A percentile compares a stretch with the other conserved stretches of the same genome.
phyloP scores from a whole-genome alignment of 2,797 vertebrate genomes.

The Vultur gryphus region DNA sequence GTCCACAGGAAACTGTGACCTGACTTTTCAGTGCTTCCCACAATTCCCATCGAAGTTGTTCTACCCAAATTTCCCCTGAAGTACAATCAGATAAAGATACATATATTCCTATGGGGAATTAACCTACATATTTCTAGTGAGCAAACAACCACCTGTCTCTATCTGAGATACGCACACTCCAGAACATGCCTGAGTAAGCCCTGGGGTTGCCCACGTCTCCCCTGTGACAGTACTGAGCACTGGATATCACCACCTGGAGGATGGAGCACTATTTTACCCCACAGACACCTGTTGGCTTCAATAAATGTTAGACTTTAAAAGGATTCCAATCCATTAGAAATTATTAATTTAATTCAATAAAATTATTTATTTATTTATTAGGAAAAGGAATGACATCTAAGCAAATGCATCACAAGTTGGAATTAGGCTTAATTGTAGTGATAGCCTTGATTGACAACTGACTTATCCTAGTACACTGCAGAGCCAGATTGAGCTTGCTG shows the following conservation, averaged over 20 bases:
- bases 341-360: background rate
- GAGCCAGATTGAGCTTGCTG: background rate
- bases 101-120: conserved; percentile 2
- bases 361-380: background rate
- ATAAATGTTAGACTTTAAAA: background rate
- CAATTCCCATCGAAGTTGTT: background rate
- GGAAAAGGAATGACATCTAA: background rate
- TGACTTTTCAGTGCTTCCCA: background rate
- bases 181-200: background rate
- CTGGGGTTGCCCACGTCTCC: background rate
- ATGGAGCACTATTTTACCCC: background rate
- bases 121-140: conserved; percentile 49
- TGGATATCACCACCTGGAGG: background rate
- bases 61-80: background rate
- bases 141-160: conserved; percentile 42
- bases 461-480: background rate
- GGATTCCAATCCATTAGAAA: background rate
- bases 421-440: background rate
- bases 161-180: background rate
- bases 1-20: background rate
- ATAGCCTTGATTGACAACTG: background rate
- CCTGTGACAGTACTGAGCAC: background rate
- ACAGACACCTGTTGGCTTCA: background rate
- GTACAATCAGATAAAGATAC: background rate
- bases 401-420: background rate